Base-by-base conservation (phyloP, 1,140 invertebrate genomes). In the Drosophila kepulauana region DNA sequence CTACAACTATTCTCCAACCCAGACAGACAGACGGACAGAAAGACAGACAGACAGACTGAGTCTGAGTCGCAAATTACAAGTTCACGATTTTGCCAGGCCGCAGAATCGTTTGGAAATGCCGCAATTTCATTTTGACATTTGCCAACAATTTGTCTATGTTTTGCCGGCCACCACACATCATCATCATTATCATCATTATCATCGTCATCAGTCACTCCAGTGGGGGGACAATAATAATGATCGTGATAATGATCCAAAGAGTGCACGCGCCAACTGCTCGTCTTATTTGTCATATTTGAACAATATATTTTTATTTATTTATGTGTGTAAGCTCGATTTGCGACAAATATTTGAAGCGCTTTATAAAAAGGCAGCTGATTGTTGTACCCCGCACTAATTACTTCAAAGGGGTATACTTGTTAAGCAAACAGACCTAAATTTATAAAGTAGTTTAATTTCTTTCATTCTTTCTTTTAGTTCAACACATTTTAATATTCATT, bases 41-140 rank as follows among this genome's bases (percentile, higher is more conserved):
- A n/a, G 30, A 33, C 48, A 15, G 6, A 35, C 49, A 6, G 5
- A 54, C 11, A 3, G 16, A 20, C 16, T 20, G 51, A 33, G 28
- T 15, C n/a, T 65, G 61, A 79, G 66, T 87, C 68, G 82, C 74
- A 88, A 87, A 87, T 87, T 87, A 87, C 79, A 87, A 77, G 84
- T 78, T 84, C 80, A 88, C 82, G 84, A 87, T 78, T 78, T 88
- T 87, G 75, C 59, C 66, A 75, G 51, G 52, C 65, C 49, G 51
- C 46, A 61, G 65, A 86, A 68, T 85, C 63, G 81, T 84, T 82
- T 85, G 78, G 78, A 85, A 75, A 86, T 85, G 84, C 73, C 82
- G 77, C 82, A 88, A 81, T 85, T 81, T 78, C 13, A 81, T 85
- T 81, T 74, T 64, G 59, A 71, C 73, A 75, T 84, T 51, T 75